phyloP scores from a whole-genome alignment of 2,797 vertebrate species.

The Nyctalus aviator region DNA sequence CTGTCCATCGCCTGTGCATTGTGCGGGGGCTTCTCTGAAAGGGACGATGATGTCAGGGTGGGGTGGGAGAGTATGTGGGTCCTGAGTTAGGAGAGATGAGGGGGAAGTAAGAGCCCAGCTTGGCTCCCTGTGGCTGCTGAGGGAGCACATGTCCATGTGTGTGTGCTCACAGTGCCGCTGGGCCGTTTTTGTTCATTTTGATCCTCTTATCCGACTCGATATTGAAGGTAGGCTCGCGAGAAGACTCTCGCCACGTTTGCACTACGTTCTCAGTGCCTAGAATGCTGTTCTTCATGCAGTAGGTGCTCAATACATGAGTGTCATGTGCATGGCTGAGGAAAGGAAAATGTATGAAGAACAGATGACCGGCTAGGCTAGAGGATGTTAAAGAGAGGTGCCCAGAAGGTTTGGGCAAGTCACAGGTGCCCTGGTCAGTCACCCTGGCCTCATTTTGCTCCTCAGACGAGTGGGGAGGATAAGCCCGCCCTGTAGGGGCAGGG shows the following conservation, averaged over 20 bases:
- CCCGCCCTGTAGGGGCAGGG: not conserved
- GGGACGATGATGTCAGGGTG: rapidly evolving
- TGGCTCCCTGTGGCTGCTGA: not conserved
- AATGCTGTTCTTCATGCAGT: rapidly evolving
- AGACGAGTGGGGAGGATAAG: not conserved
- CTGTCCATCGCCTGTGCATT: rapidly evolving
- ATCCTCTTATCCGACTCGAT: rapidly evolving
- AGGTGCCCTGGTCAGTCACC: no score
- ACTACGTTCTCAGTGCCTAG: rapidly evolving
- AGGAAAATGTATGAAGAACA: not conserved
- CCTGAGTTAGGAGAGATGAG: not conserved
- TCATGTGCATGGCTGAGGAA: not conserved
- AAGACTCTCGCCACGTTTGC: rapidly evolving
- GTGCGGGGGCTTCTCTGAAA: not conserved
- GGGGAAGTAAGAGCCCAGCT: not conserved
- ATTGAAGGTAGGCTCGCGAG: not conserved
- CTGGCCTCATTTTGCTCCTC: not conserved
- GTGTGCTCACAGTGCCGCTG: not conserved
- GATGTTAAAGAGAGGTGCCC: no score
- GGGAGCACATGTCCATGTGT: rapidly evolving
- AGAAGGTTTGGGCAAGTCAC: not conserved
- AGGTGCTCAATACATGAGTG: not conserved
- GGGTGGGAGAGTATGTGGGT: no score
- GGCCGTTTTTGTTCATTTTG: not conserved
- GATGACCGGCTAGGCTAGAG: not conserved